phyloP scores from a whole-genome alignment of 2,113 vertebrate genomes.

The Rostratula benghalensis region DNA sequence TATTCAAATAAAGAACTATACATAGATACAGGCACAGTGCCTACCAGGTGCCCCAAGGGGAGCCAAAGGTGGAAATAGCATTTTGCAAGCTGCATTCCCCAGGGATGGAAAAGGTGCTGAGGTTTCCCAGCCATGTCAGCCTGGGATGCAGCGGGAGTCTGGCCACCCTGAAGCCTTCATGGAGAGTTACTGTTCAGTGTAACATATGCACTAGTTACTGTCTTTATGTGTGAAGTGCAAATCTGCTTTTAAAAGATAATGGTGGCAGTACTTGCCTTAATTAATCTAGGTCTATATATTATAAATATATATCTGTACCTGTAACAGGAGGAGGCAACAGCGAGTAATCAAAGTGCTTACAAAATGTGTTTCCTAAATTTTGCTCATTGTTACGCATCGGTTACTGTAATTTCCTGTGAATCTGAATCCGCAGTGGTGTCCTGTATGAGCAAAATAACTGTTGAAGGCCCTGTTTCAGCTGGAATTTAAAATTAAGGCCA shows the following conservation, averaged over 20 bases:
- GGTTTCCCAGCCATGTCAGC: not conserved
- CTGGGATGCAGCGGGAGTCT: not conserved
- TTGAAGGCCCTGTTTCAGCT: not conserved
- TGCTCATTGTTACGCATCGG: not conserved
- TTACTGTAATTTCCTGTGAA: not conserved
- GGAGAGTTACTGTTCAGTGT: not conserved
- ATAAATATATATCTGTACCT: not conserved
- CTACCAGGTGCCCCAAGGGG: not conserved
- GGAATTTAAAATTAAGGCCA: not conserved
- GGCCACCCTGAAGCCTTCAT: not conserved
- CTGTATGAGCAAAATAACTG: not conserved
- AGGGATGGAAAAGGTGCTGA: not conserved
- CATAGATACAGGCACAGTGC: not conserved
- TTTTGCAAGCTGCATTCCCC: not conserved
- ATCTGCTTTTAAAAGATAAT: not conserved
- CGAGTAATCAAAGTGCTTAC: not conserved
- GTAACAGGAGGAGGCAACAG: not conserved
- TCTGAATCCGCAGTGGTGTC: not conserved
- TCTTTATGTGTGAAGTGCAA: not conserved
- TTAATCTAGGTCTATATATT: not conserved
- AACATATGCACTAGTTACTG: not conserved
- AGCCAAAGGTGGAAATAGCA: not conserved
- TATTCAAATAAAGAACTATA: accelerated
- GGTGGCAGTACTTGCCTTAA: not conserved
- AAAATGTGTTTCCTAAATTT: not conserved